Percentiles rank a stretch among this genome's conserved stretches.
These are phyloP conservation scores for Augiades crinisus DNA, from an alignment of 2,888 invertebrate species.

Conservation along the genomic window DNA sequence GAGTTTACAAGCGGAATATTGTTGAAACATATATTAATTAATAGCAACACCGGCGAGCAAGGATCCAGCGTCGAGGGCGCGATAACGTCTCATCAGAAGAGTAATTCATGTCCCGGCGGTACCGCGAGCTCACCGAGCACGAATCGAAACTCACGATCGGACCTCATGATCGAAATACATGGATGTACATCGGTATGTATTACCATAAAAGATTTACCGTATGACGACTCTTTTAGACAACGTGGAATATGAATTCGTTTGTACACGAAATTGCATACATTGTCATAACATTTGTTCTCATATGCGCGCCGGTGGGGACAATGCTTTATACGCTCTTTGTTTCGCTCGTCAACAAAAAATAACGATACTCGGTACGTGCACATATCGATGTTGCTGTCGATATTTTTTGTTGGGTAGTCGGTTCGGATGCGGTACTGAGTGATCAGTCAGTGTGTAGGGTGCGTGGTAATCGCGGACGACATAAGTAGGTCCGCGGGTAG, in stretches of 20 bases:
- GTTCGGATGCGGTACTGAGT: conserved; percentile 32
- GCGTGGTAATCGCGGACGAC: conserved; percentile 66
- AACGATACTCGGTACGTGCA: conserved; percentile 5
- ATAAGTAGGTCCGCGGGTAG: conserved; percentile 59
- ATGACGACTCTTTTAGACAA: conserved; percentile 70
- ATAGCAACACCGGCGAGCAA: conserved; percentile 25
- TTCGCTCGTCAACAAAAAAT: conserved; percentile 39
- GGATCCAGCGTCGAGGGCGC: conserved; percentile 29
- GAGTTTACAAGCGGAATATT: conserved; percentile 16
- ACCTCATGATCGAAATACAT: conserved; percentile 70
- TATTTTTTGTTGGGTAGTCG: conserved; percentile 23
- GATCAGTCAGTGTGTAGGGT: conserved; percentile 55
- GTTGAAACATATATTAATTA: conserved; percentile 23
- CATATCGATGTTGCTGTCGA: conserved; percentile 19
- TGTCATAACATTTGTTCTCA: conserved; percentile 50
- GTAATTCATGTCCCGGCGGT: conserved; percentile 51
- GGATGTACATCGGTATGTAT: conserved; percentile 56
- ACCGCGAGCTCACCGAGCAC: conserved; percentile 55
- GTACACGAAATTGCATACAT: conserved; percentile 67
- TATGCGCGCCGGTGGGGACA: conserved; percentile 49
- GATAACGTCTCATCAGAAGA: conserved; percentile 53
- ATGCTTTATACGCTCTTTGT: conserved; percentile 47
- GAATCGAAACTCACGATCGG: conserved; percentile 71
- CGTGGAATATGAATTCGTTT: conserved; percentile 71
- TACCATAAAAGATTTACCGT: conserved; percentile 71